Evolutionary conservation across 2,797 vertebrate genomes (phyloP).

Genomic region (Epinephelus malabaricus): DNA sequence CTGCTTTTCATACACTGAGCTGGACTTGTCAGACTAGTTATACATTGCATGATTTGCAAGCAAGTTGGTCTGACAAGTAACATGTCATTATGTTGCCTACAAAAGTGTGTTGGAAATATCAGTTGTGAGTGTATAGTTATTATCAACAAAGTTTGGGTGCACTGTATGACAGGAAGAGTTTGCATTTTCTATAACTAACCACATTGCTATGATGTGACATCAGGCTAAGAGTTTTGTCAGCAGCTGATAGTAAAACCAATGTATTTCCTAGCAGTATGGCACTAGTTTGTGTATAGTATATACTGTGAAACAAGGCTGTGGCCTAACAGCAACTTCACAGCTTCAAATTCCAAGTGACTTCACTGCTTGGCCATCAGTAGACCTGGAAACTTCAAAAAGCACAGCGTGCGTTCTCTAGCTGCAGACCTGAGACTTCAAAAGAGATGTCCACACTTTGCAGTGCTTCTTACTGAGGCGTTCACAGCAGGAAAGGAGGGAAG

Average conservation of each 20-base stretch:
- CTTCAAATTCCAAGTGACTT: not conserved
- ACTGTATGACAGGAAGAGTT: not conserved
- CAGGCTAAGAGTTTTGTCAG: not conserved
- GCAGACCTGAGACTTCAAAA: slow-evolving; percentile 15
- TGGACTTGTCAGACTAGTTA: slow-evolving; percentile 1
- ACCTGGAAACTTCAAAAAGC: slow-evolving; percentile 6
- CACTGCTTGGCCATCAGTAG: not conserved
- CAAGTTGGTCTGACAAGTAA: not conserved
- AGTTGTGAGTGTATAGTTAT: not conserved
- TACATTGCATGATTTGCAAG: slow-evolving; percentile 5
- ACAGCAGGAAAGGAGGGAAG: not conserved
- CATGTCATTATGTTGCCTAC: not conserved
- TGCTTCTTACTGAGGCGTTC: not conserved
- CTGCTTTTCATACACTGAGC: not conserved
- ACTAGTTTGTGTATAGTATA: not conserved
- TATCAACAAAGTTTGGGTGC: not conserved
- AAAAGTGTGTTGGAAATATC: slow-evolving; percentile 2
- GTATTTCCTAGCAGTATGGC: not conserved
- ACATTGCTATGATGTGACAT: not conserved
- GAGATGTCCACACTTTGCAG: slow-evolving; percentile 5
- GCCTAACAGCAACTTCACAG: not conserved
- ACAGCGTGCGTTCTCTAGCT: slow-evolving; percentile 18
- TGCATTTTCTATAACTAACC: not conserved
- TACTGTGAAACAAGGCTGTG: not conserved
- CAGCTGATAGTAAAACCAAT: not conserved